Percentiles rank a stretch among this genome's conserved stretches.
Conservation (phyloP, 2,797 vertebrate species). For the Fistularia tabacaria region DNA sequence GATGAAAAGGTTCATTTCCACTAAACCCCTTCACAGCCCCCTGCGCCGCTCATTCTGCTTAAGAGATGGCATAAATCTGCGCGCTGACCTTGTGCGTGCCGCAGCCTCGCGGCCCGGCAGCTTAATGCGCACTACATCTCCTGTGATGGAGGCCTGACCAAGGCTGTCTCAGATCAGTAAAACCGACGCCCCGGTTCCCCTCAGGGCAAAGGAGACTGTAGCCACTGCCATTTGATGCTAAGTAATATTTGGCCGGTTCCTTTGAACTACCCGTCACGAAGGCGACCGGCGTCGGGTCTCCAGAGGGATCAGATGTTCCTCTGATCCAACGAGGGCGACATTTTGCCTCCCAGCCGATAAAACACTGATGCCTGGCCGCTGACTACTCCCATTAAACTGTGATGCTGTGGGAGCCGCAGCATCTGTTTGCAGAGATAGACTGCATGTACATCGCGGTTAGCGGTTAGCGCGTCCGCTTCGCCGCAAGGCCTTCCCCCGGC, state of each 20-base stretch:
- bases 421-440: too few relatives aligned
- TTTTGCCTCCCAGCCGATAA: not conserved
- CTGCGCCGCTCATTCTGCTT: constrained; percentile 66
- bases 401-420: too few relatives aligned
- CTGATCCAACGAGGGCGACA: constrained; percentile 1
- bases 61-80: constrained; percentile 70
- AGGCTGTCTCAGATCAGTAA: constrained; percentile 67
- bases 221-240: constrained; percentile 49
- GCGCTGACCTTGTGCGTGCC: constrained; percentile 71
- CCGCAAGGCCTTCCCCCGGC: too few relatives aligned
- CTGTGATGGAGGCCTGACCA: constrained; percentile 65
- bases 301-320: constrained; percentile 12
- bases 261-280: constrained; percentile 35
- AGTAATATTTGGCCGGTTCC: constrained; percentile 44
- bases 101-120: constrained; percentile 57
- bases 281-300: constrained; percentile 18
- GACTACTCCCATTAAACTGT: too few relatives aligned
- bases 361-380: too few relatives aligned
- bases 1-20: constrained; percentile 79
- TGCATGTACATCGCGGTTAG: too few relatives aligned
- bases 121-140: constrained; percentile 61
- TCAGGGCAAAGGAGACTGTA: constrained; percentile 28
- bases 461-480: too few relatives aligned
- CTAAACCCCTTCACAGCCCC: constrained; percentile 61
- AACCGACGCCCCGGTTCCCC: constrained; percentile 54